Conservation (phyloP, 2,888 invertebrate genomes). For the Pollenia griseotomentosa region DNA sequence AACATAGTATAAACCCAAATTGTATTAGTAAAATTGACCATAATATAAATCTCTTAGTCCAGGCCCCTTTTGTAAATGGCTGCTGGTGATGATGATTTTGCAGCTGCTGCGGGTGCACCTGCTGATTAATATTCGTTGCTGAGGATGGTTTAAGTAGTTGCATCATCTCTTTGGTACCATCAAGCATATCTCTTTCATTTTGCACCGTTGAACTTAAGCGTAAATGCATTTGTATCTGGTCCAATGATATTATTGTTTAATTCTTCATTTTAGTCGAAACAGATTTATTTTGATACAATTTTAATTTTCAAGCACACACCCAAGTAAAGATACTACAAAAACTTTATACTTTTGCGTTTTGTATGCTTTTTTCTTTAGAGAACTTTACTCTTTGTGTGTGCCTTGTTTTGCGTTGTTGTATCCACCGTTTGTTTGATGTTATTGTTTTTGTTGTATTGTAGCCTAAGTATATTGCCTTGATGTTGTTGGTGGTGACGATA, state of each 20-base stretch:
- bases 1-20: slow-evolving; percentile 80
- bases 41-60: slow-evolving; percentile 80
- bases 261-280: slow-evolving; percentile 56
- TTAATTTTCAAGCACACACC: slow-evolving; percentile 70
- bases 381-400: slow-evolving; percentile 54
- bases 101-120: slow-evolving; percentile 18
- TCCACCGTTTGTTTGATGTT: slow-evolving; percentile 58
- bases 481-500: slow-evolving; percentile 26
- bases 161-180: slow-evolving; percentile 59
- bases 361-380: slow-evolving; percentile 59
- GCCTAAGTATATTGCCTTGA: slow-evolving; percentile 47
- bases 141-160: slow-evolving; percentile 41
- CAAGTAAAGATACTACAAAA: slow-evolving; percentile 60
- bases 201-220: slow-evolving; percentile 48
- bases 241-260: slow-evolving; percentile 11
- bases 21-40: slow-evolving; percentile 82
- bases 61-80: slow-evolving; percentile 69
- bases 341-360: slow-evolving; percentile 57
- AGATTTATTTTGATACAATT: slow-evolving; percentile 44
- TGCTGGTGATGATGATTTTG: slow-evolving; percentile 52
- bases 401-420: slow-evolving; percentile 54
- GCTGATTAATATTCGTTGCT: slow-evolving; percentile 18
- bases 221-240: slow-evolving; percentile 68
- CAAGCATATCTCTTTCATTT: slow-evolving; percentile 57
- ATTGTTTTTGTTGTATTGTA: slow-evolving; percentile 52